Percentiles rank a stretch among this genome's conserved stretches.
phyloP scores from a whole-genome alignment of 35 echinoderm and acorn worm species.

The Strongylocentrotus purpuratus region DNA sequence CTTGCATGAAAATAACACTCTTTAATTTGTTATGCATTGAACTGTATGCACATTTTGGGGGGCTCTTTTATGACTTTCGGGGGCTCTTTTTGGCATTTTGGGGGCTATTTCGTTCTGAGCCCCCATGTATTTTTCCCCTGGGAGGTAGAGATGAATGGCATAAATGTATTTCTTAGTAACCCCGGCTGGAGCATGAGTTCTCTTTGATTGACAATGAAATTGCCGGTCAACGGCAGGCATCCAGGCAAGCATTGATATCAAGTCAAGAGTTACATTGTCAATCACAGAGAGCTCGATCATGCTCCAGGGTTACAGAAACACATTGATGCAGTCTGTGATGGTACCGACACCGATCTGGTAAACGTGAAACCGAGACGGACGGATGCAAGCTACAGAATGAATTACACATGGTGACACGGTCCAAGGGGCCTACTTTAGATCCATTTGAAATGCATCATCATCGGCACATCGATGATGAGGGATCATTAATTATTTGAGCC shows the following conservation, averaged over 20 bases:
- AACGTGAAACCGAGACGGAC: background rate
- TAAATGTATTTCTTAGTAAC: too few relatives aligned
- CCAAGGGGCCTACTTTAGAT: background rate
- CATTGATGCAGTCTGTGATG: background rate
- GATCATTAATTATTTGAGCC: background rate
- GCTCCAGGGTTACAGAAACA: background rate
- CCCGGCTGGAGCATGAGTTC: too few relatives aligned
- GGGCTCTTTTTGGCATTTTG: too few relatives aligned
- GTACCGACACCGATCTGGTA: background rate
- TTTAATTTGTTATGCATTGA: too few relatives aligned
- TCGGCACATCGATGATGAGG: background rate
- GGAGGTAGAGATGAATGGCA: too few relatives aligned
- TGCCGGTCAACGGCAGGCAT: too few relatives aligned
- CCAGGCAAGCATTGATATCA: background rate
- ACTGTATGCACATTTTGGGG: too few relatives aligned
- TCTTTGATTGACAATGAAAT: too few relatives aligned
- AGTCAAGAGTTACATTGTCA: background rate
- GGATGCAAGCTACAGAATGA: background rate
- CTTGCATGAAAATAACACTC: too few relatives aligned
- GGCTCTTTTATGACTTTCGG: too few relatives aligned
- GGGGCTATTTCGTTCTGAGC: too few relatives aligned
- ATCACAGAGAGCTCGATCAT: background rate
- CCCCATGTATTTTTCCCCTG: too few relatives aligned
- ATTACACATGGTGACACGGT: background rate
- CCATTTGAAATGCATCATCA: background rate